Evolutionary conservation across 1,140 invertebrate species (phyloP).

Genomic region (Drosophila varians): DNA sequence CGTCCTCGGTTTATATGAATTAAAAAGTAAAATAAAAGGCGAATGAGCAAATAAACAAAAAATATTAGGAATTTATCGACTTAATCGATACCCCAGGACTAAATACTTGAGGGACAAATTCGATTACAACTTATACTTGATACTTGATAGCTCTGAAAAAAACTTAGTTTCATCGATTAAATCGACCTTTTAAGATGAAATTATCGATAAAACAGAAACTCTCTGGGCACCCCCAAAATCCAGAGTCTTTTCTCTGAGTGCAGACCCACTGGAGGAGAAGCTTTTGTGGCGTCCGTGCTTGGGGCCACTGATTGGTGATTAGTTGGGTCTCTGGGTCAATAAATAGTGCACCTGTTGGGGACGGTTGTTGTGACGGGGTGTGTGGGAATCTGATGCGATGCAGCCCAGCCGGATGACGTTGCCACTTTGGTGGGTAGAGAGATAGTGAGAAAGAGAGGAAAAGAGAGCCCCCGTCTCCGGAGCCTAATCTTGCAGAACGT

Average conservation of each 20-base stretch:
- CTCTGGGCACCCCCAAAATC: no score
- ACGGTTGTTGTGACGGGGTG: constrained; percentile 17
- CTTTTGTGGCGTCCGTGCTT: constrained; percentile 29
- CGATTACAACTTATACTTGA: no score
- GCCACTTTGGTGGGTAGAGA: constrained; percentile 19
- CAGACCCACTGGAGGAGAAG: neutral
- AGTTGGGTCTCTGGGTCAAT: constrained; percentile 52
- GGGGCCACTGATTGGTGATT: constrained; percentile 71
- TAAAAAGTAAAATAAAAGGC: no score
- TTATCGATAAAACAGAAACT: no score
- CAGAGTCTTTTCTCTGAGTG: neutral
- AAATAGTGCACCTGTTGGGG: constrained; percentile 40
- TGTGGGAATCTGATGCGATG: constrained; percentile 48
- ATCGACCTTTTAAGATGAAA: no score
- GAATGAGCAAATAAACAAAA: no score
- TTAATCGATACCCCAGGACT: no score
- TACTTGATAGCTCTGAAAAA: no score
- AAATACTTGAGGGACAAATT: no score
- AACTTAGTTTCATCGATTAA: neutral
- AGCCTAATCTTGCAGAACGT: constrained; percentile 9
- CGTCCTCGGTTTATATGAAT: no score
- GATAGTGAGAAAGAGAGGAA: no score
- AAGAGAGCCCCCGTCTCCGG: neutral
- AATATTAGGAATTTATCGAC: no score
- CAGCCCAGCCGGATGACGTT: constrained; percentile 33